Evolutionary conservation across 2,888 invertebrate species (phyloP).

Genomic region (Uloborus plumipes): DNA sequence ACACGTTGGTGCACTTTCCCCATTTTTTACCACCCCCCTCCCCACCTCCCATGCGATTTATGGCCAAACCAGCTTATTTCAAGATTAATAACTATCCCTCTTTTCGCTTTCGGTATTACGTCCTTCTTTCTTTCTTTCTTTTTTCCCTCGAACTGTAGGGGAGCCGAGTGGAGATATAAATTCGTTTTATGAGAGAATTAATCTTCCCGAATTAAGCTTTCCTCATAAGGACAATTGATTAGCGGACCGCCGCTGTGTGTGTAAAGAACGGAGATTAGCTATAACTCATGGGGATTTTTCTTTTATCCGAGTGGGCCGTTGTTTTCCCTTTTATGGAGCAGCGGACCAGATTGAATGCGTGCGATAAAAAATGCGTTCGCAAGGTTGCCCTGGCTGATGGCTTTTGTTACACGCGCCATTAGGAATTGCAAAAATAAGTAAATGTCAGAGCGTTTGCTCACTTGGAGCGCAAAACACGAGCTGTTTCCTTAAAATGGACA

Average conservation of each 20-base stretch:
- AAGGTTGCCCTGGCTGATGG: no score
- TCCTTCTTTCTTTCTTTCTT: slow-evolving; percentile 21
- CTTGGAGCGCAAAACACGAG: no score
- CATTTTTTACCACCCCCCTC: neutral
- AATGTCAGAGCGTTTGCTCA: no score
- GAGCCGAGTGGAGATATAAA: slow-evolving; percentile 28
- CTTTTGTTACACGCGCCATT: no score
- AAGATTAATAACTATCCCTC: slow-evolving; percentile 25
- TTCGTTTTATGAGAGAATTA: slow-evolving; percentile 53
- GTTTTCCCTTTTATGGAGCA: neutral
- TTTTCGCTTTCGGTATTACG: slow-evolving; percentile 18
- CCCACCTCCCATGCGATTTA: slow-evolving; percentile 7
- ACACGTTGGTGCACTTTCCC: slow-evolving; percentile 4
- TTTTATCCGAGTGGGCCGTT: slow-evolving; percentile 7
- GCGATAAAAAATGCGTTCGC: slow-evolving; percentile 3
- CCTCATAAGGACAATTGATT: slow-evolving; percentile 45
- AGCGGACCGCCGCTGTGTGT: slow-evolving; percentile 20
- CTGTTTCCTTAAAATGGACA: no score
- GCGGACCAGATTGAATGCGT: neutral
- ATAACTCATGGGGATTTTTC: slow-evolving; percentile 27
- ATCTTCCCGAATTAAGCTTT: slow-evolving; percentile 49
- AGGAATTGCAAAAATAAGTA: no score
- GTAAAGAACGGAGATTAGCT: slow-evolving; percentile 45
- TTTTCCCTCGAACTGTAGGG: neutral
- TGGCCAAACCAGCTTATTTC: slow-evolving; percentile 45